phyloP scores from a whole-genome alignment of 2,888 invertebrate genomes.

The Lepidocyrtoides sp. region DNA sequence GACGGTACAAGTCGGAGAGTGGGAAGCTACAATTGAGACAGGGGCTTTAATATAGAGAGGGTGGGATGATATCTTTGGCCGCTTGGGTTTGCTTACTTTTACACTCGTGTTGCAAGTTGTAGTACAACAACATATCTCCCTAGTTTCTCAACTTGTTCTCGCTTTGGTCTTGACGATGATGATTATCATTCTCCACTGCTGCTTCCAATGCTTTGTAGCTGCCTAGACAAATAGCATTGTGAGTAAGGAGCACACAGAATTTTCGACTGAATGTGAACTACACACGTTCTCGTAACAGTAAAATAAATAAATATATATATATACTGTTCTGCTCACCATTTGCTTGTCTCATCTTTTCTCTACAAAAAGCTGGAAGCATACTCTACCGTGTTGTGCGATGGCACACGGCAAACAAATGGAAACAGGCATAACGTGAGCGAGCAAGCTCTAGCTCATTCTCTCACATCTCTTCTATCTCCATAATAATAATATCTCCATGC shows the following conservation, averaged over 20 bases:
- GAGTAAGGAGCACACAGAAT: slow-evolving; percentile 39
- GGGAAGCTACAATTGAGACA: slow-evolving; percentile 79
- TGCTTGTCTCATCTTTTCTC: background rate
- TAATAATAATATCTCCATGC: background rate
- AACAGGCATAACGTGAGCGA: background rate
- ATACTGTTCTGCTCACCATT: background rate
- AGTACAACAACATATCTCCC: background rate
- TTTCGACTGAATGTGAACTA: slow-evolving; percentile 30
- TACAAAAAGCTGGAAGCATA: slow-evolving; percentile 37
- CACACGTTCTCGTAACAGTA: slow-evolving; percentile 18
- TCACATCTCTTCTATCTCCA: background rate
- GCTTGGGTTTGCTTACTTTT: slow-evolving; percentile 67
- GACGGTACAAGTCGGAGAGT: slow-evolving; percentile 80
- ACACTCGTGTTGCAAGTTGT: slow-evolving; percentile 8
- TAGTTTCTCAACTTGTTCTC: slow-evolving; percentile 56
- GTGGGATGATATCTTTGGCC: slow-evolving; percentile 77
- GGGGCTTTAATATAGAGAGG: slow-evolving; percentile 74
- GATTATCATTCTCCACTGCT: slow-evolving; percentile 29
- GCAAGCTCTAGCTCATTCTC: background rate
- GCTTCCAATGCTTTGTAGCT: slow-evolving; percentile 55
- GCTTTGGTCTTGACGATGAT: slow-evolving; percentile 22
- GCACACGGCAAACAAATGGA: slow-evolving; percentile 6
- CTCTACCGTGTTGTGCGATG: background rate
- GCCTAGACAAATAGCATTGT: background rate
- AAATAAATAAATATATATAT: background rate